These are phyloP conservation scores for Ophioderma brevispina DNA, from an alignment of 35 echinoderm and acorn worm genomes.

Conservation along the genomic window DNA sequence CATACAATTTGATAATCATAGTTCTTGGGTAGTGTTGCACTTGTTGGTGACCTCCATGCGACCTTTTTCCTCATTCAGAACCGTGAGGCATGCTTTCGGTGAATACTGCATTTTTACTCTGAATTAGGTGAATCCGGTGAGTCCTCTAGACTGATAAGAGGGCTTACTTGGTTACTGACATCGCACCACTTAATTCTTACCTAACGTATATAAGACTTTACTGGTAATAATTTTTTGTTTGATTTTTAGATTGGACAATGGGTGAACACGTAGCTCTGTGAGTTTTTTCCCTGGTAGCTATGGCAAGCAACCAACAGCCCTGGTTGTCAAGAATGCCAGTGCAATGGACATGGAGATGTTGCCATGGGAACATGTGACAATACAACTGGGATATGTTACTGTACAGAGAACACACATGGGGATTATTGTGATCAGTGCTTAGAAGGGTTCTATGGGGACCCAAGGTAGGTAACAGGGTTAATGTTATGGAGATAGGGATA, in stretches of 20 bases:
- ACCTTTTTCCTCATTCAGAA: too few relatives aligned
- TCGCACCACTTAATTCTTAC: too few relatives aligned
- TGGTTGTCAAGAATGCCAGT: constrained; percentile 75
- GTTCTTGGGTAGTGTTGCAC: too few relatives aligned
- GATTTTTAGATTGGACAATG: constrained; percentile 73
- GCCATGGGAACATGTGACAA: constrained; percentile 58
- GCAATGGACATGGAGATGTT: constrained; percentile 87
- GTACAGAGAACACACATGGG: constrained; percentile 76
- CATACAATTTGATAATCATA: too few relatives aligned
- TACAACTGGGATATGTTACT: constrained; percentile 61
- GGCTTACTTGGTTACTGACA: too few relatives aligned
- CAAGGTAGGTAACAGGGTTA: constrained; percentile 47
- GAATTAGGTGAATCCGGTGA: too few relatives aligned
- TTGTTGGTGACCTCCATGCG: too few relatives aligned
- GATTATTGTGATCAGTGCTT: constrained; percentile 74
- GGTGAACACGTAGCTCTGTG: constrained; percentile 78
- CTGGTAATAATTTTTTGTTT: too few relatives aligned
- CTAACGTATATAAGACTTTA: too few relatives aligned
- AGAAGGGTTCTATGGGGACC: constrained; percentile 80
- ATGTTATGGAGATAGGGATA: constrained; percentile 17
- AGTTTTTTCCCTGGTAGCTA: constrained; percentile 74
- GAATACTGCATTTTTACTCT: too few relatives aligned
- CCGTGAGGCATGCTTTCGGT: too few relatives aligned
- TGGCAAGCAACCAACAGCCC: constrained; percentile 45
- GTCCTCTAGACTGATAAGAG: too few relatives aligned